These are phyloP conservation scores for Machaerirhynchus nigripectus DNA, from an alignment of 2,113 vertebrate species.

Conservation along the genomic window DNA sequence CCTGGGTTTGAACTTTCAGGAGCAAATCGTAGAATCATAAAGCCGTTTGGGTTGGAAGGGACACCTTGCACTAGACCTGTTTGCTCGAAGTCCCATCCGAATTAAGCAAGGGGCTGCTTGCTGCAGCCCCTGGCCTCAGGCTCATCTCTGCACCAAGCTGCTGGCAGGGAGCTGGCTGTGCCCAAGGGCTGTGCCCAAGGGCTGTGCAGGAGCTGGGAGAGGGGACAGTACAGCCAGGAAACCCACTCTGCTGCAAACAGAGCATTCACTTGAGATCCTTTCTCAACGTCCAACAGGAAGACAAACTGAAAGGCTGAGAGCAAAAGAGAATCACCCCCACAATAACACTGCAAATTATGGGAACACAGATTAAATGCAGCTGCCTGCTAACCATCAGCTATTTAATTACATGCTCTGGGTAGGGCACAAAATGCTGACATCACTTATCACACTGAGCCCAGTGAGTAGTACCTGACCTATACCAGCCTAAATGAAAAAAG, in stretches of 20 bases:
- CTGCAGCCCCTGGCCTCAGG: neutral
- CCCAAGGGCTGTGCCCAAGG: accelerated
- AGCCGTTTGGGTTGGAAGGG: neutral
- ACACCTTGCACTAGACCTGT: neutral
- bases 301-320: neutral
- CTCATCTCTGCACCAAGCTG: neutral
- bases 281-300: neutral
- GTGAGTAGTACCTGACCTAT: neutral
- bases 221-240: accelerated
- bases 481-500: neutral
- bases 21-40: neutral
- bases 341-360: neutral
- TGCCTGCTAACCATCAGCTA: neutral
- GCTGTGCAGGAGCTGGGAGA: neutral
- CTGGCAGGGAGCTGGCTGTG: neutral
- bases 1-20: neutral
- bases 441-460: neutral
- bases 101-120: neutral
- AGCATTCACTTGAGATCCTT: neutral
- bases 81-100: neutral
- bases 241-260: neutral
- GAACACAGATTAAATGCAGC: neutral
- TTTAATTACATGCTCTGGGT: neutral
- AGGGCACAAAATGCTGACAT: neutral
- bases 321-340: neutral